Evolutionary conservation across 1,140 invertebrate genomes (phyloP), one percentile per base, ranked within the genome.

Genomic region (Sminthurinus signatus): DNA sequence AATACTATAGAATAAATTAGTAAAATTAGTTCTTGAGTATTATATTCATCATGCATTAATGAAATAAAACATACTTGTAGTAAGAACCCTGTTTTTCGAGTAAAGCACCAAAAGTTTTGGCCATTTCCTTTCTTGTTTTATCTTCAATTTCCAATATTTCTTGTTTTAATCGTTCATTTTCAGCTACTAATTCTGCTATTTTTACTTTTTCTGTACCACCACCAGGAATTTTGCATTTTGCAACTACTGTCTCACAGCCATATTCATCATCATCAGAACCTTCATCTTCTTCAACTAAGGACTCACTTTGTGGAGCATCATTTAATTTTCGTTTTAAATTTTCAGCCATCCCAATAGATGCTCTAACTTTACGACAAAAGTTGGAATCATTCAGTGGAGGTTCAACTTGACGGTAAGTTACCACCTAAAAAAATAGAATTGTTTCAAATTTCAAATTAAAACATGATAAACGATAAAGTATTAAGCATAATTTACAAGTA

Each of bases 351-450:
- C 52, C 52, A 23, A 64, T 64, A 0, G 66, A 68, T 17, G 25
- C 61, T 14, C 66, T 32, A 4, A 68, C 61, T 21, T 25, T 39
- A 27, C 39, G 29, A 48, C n/a, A 54, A 44, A 64, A 68, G 21
- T 29, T 21, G 2, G 66, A 27, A 32, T 60, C 27, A 21, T 56
- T 60, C 10, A n/a, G 3, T 19, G 1, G 14, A 0, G 67, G 67
- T 1, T 31, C 19, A 19, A 61, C 58, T 2, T 36, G 28, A 12
- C 54, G 54, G 25, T 42, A 56, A 17, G 36, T 56, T 32, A 56
- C 39, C 4, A 56, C 54, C 54, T 56, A n/a, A 43, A 23, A 23
- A 25, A 32, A 25, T 27, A 59, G 17, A 39, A 57, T n/a, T n/a
- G n/a, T n/a, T n/a, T n/a, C n/a, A n/a, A n/a, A n/a, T n/a, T n/a